These are phyloP conservation scores for Ammodytes dubius DNA, from an alignment of 2,113 vertebrate genomes.

Conservation along the genomic window DNA sequence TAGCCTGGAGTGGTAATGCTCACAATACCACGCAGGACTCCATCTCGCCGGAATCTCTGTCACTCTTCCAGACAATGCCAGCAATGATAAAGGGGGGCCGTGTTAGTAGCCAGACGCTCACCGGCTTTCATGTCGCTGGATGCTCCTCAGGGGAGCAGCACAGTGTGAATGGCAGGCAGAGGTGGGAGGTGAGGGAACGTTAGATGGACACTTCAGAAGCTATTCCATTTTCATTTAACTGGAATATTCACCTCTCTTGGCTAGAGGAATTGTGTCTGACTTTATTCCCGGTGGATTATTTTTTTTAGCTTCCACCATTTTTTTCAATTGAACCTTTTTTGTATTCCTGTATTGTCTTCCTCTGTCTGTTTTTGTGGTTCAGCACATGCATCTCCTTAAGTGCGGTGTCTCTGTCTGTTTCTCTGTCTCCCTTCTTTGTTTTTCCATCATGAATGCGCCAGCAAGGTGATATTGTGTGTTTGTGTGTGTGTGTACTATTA, in stretches of 20 bases:
- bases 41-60: conserved; percentile 61
- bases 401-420: conserved; percentile 1
- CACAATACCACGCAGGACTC: conserved; percentile 47
- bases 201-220: conserved; percentile 71
- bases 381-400: conserved; percentile 2
- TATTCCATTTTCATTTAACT: conserved; percentile 44
- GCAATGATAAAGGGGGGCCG: conserved; percentile 64
- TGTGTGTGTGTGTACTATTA: conserved; percentile 21
- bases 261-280: conserved; percentile 17
- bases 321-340: not conserved
- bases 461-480: conserved; percentile 46
- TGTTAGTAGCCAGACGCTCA: conserved; percentile 56
- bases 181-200: conserved; percentile 51
- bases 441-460: conserved; percentile 17
- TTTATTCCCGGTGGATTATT: conserved; percentile 8
- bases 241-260: conserved; percentile 39
- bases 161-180: conserved; percentile 57
- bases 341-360: conserved; percentile 21
- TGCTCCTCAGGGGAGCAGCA: conserved; percentile 49
- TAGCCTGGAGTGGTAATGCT: conserved; percentile 47
- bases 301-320: not conserved
- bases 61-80: conserved; percentile 65
- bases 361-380: conserved; percentile 21
- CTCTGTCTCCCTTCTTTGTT: conserved; percentile 24
- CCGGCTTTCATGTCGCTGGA: conserved; percentile 54